Evolutionary conservation across 2,113 vertebrate species (phyloP), one percentile per base, ranked within the genome.

Genomic region (Limnothrissa miodon): DNA sequence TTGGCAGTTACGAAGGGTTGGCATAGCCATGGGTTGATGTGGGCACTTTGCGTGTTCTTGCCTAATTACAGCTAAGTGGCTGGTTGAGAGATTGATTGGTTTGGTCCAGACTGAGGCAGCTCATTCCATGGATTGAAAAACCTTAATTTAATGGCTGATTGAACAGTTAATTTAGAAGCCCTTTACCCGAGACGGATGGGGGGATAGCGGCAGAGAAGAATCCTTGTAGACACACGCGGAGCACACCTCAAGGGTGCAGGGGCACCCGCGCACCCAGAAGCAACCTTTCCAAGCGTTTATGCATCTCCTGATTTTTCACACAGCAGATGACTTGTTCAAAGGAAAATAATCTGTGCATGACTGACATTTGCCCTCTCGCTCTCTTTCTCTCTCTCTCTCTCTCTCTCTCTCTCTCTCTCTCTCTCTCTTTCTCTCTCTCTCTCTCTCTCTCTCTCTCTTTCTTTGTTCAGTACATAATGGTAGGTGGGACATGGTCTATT

Each of bases 61-160:
- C 36, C 66, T 74, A 74, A 74, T 74, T 74, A 74, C 29, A 36
- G 29, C 15, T 11, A 36, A 74, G 66, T 74, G 66, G 66, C 66
- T 74, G 66, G 33, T 29, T 5, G 66, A 29, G 33, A 74, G 66
- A 74, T 74, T 13, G 66, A 74, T 74, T 19, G 66, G 11, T 33
- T 36, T 5, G 25, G 11, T 33, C 66, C 11, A 33, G n/a, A 42
- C 42, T 42, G 42, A 66, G 59, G 25, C 29, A 36, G 66, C 66
- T 74, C 66, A 33, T 74, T 74, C 66, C 13, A 29, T 36, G 66
- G 66, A 74, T 74, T 33, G 66, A 74, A 74, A 74, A 74, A 74
- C 29, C 66, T 74, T 74, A 74, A 74, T 74, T 74, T 74, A 74
- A 74, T 74, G 66, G 66, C 66, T 74, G 66, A 74, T 74, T 74